A percentile compares a stretch with the other conserved stretches of the same genome.
phyloP scores from a whole-genome alignment of 2,888 invertebrate species.

The Craniophora ligustri region DNA sequence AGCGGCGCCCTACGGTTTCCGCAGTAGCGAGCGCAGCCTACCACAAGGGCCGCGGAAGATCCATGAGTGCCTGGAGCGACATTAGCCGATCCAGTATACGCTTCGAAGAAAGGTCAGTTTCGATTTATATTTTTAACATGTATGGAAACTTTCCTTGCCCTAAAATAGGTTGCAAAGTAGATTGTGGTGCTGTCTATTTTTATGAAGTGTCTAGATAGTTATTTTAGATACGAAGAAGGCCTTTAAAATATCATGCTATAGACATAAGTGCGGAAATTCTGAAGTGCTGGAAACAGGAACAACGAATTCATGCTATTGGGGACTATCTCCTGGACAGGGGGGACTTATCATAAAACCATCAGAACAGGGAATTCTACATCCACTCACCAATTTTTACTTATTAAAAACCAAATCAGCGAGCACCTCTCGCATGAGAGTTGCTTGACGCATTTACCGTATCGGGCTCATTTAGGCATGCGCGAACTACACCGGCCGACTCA shows the following conservation, averaged over 20 bases:
- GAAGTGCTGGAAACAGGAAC: slow-evolving; percentile 49
- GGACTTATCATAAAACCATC: slow-evolving; percentile 30
- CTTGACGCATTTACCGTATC: slow-evolving; percentile 75
- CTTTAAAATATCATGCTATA: slow-evolving; percentile 58
- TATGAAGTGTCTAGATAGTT: no score
- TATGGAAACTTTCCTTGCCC: neutral
- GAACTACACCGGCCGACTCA: slow-evolving; percentile 55
- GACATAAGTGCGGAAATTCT: slow-evolving; percentile 40
- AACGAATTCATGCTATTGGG: slow-evolving; percentile 55
- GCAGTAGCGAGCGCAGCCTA: slow-evolving; percentile 81
- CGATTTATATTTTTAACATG: neutral
- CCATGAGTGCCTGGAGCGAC: slow-evolving; percentile 97
- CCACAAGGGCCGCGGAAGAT: slow-evolving; percentile 90
- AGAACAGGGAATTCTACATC: slow-evolving; percentile 64
- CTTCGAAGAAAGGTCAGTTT: slow-evolving; percentile 92
- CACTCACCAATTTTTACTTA: slow-evolving; percentile 70
- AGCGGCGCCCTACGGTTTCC: slow-evolving; percentile 81
- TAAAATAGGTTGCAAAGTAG: no score
- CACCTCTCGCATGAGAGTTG: slow-evolving; percentile 64
- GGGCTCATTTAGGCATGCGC: slow-evolving; percentile 73
- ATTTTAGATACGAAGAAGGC: no score
- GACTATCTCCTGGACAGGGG: slow-evolving; percentile 33
- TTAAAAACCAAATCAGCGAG: slow-evolving; percentile 55
- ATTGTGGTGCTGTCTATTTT: no score
- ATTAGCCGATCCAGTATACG: slow-evolving; percentile 95